Evolutionary conservation across 2,113 vertebrate species (phyloP), one percentile per base, ranked within the genome.

Genomic region (Pyxicephalus adspersus): DNA sequence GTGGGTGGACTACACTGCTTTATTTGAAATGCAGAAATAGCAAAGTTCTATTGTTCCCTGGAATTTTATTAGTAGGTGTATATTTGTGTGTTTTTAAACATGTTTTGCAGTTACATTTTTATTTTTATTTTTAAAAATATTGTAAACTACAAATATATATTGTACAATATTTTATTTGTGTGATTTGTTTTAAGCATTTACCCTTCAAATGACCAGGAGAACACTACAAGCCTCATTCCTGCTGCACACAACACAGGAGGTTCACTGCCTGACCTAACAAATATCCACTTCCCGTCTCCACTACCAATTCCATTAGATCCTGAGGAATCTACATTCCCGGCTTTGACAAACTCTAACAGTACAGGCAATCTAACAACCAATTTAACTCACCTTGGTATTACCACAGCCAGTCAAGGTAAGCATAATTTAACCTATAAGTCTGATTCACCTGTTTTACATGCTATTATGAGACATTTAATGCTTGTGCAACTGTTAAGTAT

Each of bases 281-380:
- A 95, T 92, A 98, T 98, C 89, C 98, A 99, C 89, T 99, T 99
- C 90, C 98, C 98, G 0, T 96, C 98, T 6, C 98, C 98, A 0
- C 93, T 99, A 18, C 96, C 97, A 15, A 98, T 97, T 1, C 98
- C 98, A 0, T 88, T 99, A 85, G 98, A 99, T 80, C 96, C 96
- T 0, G 98, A 98, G 82, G 96, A 99, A 80, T 89, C 94, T 5
- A 83, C 95, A 0, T 98, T 98, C 88, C 95, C 97, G 0, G 85
- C 93, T 16, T 92, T 98, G 67, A 95, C 92, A 86, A 89, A 92
- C 64, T 94, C 96, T 87, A 94, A 91, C 86, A 98, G 96, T 84
- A 95, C 97, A 0, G 94, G 95, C 11, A 98, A 94, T 83, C 94
- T 97, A 0, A 92, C 96, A 55, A 92, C 96, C 88, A 98, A 96